Evolutionary conservation across 2,113 vertebrate genomes (phyloP), one percentile per base, ranked within the genome.

Genomic region (Antigone vipio): DNA sequence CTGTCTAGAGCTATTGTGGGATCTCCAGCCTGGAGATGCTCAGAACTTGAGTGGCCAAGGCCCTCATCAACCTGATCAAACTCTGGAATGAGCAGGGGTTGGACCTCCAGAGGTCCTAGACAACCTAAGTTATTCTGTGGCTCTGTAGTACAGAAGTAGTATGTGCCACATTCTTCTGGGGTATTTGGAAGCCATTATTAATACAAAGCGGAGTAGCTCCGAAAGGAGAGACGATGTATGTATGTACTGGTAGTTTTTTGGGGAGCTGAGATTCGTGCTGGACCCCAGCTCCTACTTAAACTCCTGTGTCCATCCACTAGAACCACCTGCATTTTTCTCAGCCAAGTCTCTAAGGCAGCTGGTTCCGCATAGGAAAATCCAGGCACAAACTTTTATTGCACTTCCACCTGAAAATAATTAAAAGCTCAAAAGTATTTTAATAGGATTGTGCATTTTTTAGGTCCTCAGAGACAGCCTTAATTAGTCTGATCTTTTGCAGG

Each of bases 361-460:
- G 29, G 11, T 76, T 85, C 19, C 50, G 44, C 29, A 45, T 9
- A 79, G 74, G 19, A 94, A 89, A 88, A 88, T 76, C 24, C 35
- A 88, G 60, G 9, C 55, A 58, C 3, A 73, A 69, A 38, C 19
- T 13, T 73, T 18, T 66, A 30, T 13, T 76, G 26, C 44, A 69
- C 32, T 93, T 95, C 58, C 59, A 88, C 74, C 80, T 89, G 74
- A 88, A 93, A 94, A 93, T 94, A 93, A 92, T 77, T 88, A 78
- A 97, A 95, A 96, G 49, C 47, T 73, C 84, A 88, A 79, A 81
- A 85, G 64, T 55, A 62, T 85, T 95, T 93, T 86, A 91, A 84
- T 67, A 80, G 72, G 71, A 68, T 56, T 81, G 12, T 84, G 42
- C 69, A 69, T 89, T 91, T 95, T 93, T 94, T 64, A 94, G 24